Conservation (phyloP, 1,140 invertebrate species). For the Lucilia sericata region DNA sequence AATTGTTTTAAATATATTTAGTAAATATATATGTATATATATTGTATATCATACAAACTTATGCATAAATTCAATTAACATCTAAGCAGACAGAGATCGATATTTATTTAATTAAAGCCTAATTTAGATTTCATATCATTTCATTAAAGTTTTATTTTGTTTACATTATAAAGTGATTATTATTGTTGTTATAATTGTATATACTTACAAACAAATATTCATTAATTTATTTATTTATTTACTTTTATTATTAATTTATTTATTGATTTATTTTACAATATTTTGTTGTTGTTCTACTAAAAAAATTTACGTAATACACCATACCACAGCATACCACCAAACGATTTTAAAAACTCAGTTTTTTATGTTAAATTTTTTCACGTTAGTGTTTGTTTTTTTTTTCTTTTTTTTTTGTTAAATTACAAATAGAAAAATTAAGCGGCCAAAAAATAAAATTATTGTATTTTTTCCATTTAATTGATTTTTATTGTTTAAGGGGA, state of each 20-base stretch:
- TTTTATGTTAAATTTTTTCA: neutral
- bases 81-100: slow-evolving; percentile 14
- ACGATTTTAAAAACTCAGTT: neutral
- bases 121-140: neutral
- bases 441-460: slow-evolving; percentile 12
- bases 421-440: neutral
- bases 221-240: neutral
- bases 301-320: slow-evolving; percentile 25
- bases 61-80: slow-evolving; percentile 25
- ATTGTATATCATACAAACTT: slow-evolving; percentile 14
- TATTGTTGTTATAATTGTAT: neutral
- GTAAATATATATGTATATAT: neutral
- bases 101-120: neutral
- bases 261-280: slow-evolving; percentile 11
- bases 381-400: neutral
- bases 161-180: slow-evolving; percentile 15
- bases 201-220: slow-evolving; percentile 10
- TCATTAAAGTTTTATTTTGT: neutral
- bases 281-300: slow-evolving; percentile 11
- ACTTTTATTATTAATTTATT: neutral
- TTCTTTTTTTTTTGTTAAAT: neutral
- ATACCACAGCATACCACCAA: slow-evolving; percentile 28
- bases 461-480: slow-evolving; percentile 1
- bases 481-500: slow-evolving; percentile 7
- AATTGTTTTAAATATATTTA: too few relatives aligned